Conservation (phyloP, 2,797 vertebrate species). For the Margarornis squamiger region DNA sequence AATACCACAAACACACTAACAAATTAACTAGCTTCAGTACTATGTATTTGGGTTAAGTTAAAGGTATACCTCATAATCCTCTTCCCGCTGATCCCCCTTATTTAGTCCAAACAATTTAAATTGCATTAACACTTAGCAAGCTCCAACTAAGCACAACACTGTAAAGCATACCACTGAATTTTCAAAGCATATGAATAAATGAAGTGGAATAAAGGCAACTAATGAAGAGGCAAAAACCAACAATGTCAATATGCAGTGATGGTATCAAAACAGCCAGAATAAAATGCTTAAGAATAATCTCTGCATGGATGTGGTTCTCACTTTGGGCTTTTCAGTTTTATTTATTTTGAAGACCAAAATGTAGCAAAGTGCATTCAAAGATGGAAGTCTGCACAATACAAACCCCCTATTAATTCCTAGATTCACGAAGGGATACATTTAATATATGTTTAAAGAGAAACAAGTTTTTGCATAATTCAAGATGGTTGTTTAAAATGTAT, state of each 20-base stretch:
- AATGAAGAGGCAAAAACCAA: constrained; percentile 42
- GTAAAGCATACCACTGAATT: constrained; percentile 77
- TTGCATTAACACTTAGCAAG: constrained; percentile 81
- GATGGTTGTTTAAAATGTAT: constrained; percentile 9
- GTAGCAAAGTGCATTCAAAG: constrained; percentile 48
- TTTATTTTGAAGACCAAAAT: constrained; percentile 47
- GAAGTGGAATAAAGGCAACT: constrained; percentile 70
- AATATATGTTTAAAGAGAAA: constrained; percentile 22
- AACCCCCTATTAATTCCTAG: neutral
- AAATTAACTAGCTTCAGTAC: constrained; percentile 1
- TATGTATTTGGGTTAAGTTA: neutral
- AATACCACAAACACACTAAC: constrained; percentile 48
- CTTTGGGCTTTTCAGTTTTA: constrained; percentile 19
- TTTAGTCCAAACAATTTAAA: constrained; percentile 68
- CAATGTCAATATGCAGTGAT: constrained; percentile 57
- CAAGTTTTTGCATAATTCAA: constrained; percentile 40
- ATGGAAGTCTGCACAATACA: constrained; percentile 32
- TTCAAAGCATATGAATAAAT: constrained; percentile 69
- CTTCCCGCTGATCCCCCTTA: neutral
- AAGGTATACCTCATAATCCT: constrained; percentile 78
- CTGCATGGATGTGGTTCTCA: constrained; percentile 87
- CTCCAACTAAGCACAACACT: constrained; percentile 79
- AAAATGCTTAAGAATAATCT: constrained; percentile 76
- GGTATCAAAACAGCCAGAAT: constrained; percentile 70
- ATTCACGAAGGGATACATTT: constrained; percentile 53